phyloP scores from a whole-genome alignment of 2,113 vertebrate species.

The Malurus alboscapulatus region DNA sequence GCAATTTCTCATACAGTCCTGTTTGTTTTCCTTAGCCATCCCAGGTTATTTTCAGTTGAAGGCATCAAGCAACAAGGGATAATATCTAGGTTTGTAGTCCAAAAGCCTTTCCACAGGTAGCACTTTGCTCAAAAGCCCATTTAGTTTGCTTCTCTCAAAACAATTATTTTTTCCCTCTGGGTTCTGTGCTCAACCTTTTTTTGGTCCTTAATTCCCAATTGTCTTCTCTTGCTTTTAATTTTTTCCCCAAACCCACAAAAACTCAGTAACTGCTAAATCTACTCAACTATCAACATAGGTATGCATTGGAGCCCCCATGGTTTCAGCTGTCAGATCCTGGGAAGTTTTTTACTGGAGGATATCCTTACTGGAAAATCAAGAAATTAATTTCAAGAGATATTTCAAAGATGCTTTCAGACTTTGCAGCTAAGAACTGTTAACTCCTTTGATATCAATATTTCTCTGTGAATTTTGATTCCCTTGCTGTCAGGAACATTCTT shows the following conservation, averaged over 20 bases:
- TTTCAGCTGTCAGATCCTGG: background rate
- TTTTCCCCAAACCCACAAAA: rapidly evolving
- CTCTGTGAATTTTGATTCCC: background rate
- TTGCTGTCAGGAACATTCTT: background rate
- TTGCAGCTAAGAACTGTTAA: background rate
- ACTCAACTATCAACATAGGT: background rate
- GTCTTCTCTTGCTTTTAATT: background rate
- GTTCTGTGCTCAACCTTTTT: background rate
- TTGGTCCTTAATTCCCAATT: background rate
- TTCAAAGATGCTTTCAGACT: background rate
- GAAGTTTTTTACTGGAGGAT: background rate
- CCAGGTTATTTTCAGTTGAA: background rate
- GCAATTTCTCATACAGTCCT: background rate
- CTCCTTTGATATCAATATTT: background rate
- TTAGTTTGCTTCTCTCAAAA: background rate
- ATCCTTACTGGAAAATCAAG: background rate
- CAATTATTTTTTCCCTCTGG: background rate
- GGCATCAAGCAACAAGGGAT: background rate
- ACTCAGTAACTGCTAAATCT: background rate
- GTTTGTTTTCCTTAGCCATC: background rate
- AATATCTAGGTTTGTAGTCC: background rate
- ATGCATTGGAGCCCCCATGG: background rate
- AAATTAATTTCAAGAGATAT: background rate
- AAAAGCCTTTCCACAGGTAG: background rate
- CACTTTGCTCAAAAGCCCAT: background rate